Base-by-base conservation (phyloP, 2,113 vertebrate species). In the Oryzias melastigma region DNA sequence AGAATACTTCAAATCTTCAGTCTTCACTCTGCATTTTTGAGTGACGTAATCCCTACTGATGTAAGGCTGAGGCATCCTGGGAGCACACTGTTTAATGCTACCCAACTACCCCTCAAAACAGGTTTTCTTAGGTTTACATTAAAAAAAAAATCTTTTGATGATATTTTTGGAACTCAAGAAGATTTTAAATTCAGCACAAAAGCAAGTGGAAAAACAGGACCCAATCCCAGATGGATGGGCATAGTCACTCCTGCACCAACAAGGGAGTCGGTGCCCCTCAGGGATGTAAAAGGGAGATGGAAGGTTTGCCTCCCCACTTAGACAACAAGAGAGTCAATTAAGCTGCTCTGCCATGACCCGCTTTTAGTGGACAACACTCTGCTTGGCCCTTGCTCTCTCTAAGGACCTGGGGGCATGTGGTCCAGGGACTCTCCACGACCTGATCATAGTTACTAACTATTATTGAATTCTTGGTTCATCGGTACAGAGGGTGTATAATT, bases 291-390 rank as follows among this genome's bases (percentile, higher is more conserved):
- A 70, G 77, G 52, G 56, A 69, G 65, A 77, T 72, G 63, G 71
- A 71, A 66, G 69, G 71, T 75, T 77, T 68, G 29, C 68, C n/a
- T 64, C 72, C 80, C 68, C 73, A 71, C 72, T 73, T 77, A 77
- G 82, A 82, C 24, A 78, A 82, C 78, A 82, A 81, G 75, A 79
- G 80, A 89, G 85, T 80, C 87, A 91, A 86, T 72, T 90, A 89
- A 86, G 82, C 69, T 50, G 69, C 81, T 82, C 83, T 69, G 70
- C 83, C 70, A 51, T 86, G 87, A 87, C 87, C 81, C 43, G 72
- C 79, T 74, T 85, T 71, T 45, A 70, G 44, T 14, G 57, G 83
- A 74, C 79, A 75, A 58, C 48, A 60, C 73, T 79, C 52, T 14
- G 51, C 68, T 67, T 44, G 15, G 68, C 60, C 64, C 52, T 54